phyloP scores from a whole-genome alignment of 2,113 vertebrate species.

The Lepidothrix coronata region DNA sequence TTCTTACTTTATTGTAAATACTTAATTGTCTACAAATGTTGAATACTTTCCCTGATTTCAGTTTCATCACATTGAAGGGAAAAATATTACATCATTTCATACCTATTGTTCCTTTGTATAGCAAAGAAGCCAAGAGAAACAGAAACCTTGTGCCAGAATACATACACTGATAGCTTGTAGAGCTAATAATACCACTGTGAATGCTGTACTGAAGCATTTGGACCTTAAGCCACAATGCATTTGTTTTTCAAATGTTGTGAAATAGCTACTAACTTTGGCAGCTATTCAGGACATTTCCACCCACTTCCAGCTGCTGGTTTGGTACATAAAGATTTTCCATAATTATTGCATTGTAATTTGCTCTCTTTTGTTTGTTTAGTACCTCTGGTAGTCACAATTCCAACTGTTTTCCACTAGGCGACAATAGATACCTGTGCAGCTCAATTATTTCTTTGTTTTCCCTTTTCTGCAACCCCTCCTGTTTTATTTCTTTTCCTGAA shows the following conservation, averaged over 20 bases:
- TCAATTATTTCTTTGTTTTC: neutral
- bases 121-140: conserved; percentile 52
- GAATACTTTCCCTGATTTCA: neutral
- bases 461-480: neutral
- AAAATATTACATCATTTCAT: conserved; percentile 44
- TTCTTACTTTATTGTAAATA: neutral
- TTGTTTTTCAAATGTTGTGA: conserved; percentile 70
- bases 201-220: conserved; percentile 42
- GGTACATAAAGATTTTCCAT: conserved; percentile 39
- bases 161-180: conserved; percentile 14
- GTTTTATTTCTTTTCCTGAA: neutral
- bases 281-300: conserved; percentile 65
- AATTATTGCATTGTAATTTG: conserved; percentile 44
- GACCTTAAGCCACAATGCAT: conserved; percentile 32
- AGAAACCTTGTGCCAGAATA: conserved; percentile 32
- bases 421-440: conserved; percentile 53
- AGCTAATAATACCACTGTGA: conserved; percentile 61
- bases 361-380: neutral
- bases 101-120: conserved; percentile 27
- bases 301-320: conserved; percentile 68
- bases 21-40: neutral
- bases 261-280: conserved; percentile 70
- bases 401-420: conserved; percentile 31
- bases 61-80: neutral
- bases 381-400: conserved; percentile 32